Evolutionary conservation across 30 jellyfish, hydroid and myxozoan genomes (phyloP).

Genomic region (Mastigias papua): DNA sequence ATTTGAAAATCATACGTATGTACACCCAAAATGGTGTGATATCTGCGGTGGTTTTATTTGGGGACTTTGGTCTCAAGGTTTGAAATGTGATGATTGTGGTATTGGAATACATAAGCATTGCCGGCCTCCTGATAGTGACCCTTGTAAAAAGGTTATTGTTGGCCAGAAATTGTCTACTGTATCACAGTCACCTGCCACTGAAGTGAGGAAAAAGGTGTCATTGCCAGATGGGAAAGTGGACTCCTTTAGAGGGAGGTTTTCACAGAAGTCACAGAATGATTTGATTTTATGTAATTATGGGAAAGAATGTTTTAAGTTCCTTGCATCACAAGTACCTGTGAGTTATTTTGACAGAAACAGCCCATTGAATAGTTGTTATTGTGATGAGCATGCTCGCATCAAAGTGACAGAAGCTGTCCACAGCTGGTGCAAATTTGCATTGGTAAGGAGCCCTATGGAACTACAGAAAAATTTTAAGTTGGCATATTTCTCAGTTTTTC

Average conservation of each 20-base stretch:
- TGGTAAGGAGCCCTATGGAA: conserved; percentile 57
- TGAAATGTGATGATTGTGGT: conserved; percentile 95
- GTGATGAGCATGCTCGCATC: conserved; percentile 39
- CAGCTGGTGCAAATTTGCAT: conserved; percentile 74
- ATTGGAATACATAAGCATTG: conserved; percentile 89
- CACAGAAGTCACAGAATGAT: conserved; percentile 3
- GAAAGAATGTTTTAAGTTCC: conserved; percentile 53
- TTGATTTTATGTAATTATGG: conserved; percentile 29
- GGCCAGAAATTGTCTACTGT: conserved; percentile 64
- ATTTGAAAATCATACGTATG: conserved; percentile 75
- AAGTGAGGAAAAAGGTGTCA: conserved; percentile 25
- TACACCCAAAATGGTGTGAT: conserved; percentile 98
- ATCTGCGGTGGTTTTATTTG: conserved; percentile 88
- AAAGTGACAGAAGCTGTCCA: conserved; percentile 26
- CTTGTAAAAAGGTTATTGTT: conserved; percentile 79
- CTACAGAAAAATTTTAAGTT: conserved; percentile 20
- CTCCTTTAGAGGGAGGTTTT: background rate
- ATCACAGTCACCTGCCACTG: conserved; percentile 28
- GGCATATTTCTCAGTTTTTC: conserved; percentile 72
- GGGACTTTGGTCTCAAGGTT: conserved; percentile 96
- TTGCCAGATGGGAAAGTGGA: conserved; percentile 25
- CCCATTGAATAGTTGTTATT: conserved; percentile 48
- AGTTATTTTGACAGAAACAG: conserved; percentile 60
- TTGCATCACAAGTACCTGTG: conserved; percentile 46
- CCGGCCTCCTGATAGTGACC: conserved; percentile 70